A percentile compares a stretch with the other conserved stretches of the same genome.
Conservation (phyloP, 2,797 vertebrate genomes). For the Botia almorhae region DNA sequence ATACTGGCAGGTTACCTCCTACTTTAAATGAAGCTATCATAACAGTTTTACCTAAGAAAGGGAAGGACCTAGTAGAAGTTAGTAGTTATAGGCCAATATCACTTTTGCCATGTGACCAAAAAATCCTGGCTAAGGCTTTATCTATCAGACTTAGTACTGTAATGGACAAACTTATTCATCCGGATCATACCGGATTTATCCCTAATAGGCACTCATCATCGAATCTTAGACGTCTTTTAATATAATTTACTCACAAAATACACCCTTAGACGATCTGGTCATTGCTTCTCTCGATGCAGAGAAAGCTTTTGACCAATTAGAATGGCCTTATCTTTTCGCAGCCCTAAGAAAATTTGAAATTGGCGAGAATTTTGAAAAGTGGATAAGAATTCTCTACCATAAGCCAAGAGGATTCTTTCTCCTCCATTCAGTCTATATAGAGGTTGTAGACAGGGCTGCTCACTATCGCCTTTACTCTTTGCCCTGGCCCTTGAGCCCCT, state of each 20-base stretch:
- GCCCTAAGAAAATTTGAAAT: neutral
- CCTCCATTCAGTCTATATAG: too few relatives aligned
- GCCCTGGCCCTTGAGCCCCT: too few relatives aligned
- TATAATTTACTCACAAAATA: too few relatives aligned
- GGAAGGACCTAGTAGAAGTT: neutral
- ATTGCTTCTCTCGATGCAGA: constrained; percentile 1
- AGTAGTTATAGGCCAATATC: neutral
- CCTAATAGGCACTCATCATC: too few relatives aligned
- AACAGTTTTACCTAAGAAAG: neutral
- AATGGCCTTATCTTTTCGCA: neutral
- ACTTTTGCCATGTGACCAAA: neutral
- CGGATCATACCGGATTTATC: too few relatives aligned
- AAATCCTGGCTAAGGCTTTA: neutral
- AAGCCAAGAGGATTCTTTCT: too few relatives aligned
- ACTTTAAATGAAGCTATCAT: neutral
- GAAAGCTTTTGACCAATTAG: constrained; percentile 6
- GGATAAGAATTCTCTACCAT: too few relatives aligned
- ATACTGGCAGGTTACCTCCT: neutral
- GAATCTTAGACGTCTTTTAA: too few relatives aligned
- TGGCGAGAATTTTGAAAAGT: neutral
- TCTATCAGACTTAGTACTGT: too few relatives aligned
- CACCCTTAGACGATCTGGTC: neutral
- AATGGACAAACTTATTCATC: too few relatives aligned
- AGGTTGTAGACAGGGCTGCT: too few relatives aligned
- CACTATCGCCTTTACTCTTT: too few relatives aligned